These are phyloP conservation scores for Mya arenaria DNA, from an alignment of 1,140 invertebrate genomes.

Conservation along the genomic window DNA sequence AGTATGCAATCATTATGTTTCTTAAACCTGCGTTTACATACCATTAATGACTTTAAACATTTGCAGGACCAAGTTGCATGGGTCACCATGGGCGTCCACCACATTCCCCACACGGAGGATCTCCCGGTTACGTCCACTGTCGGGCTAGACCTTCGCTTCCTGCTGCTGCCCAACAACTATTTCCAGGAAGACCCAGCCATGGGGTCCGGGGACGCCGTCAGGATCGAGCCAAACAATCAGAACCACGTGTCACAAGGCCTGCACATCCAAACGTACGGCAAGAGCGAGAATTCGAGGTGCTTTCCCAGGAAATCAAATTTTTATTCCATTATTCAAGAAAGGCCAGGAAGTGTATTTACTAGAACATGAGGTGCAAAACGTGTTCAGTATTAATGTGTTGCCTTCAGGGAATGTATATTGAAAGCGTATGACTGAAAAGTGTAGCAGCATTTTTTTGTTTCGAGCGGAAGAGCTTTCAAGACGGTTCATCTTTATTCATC, in stretches of 20 bases:
- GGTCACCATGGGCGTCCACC: slow-evolving; percentile 74
- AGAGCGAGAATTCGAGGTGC: slow-evolving; percentile 15
- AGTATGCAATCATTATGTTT: too few relatives aligned
- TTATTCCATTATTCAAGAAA: background rate
- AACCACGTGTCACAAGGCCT: slow-evolving; percentile 32
- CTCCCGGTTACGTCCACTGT: slow-evolving; percentile 74
- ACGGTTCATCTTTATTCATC: too few relatives aligned
- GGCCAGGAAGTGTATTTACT: slow-evolving; percentile 1
- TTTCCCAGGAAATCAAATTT: background rate
- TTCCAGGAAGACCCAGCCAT: slow-evolving; percentile 73
- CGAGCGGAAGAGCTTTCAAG: too few relatives aligned
- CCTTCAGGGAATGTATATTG: too few relatives aligned
- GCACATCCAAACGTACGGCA: slow-evolving; percentile 53
- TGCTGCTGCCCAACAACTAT: slow-evolving; percentile 75
- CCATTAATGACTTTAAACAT: too few relatives aligned
- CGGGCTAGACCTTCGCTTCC: slow-evolving; percentile 65
- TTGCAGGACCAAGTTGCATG: slow-evolving; percentile 75
- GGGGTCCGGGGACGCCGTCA: slow-evolving; percentile 65
- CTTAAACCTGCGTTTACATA: too few relatives aligned
- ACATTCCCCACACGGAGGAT: slow-evolving; percentile 77
- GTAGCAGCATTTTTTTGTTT: too few relatives aligned
- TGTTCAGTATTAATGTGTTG: too few relatives aligned
- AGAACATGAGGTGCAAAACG: too few relatives aligned
- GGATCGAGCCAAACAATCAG: slow-evolving; percentile 49
- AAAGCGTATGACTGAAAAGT: too few relatives aligned